Base-by-base conservation (phyloP, 1,140 invertebrate species). In the Paraescarpia echinospica region DNA sequence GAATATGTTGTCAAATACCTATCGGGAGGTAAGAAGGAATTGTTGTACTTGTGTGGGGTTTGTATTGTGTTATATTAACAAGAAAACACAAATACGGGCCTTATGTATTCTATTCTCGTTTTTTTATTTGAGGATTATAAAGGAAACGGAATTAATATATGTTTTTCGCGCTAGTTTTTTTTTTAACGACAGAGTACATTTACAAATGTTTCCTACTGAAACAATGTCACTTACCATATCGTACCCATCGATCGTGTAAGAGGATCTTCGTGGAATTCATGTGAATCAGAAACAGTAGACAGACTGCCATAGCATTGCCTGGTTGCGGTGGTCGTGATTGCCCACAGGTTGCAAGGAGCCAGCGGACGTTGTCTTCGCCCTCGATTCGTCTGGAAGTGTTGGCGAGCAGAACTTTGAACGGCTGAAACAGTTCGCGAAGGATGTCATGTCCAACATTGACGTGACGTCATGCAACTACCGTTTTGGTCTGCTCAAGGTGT, bases 401-500 rank as follows among this genome's bases (percentile, higher is more conserved):
- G 90, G 90, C 35, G 34, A 90, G 34, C 34, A 90, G 34, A 90
- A 90, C 35, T 90, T 90, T 90, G 90, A 90, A 41, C 14, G 90
- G 90, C 14, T 90, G 22, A 90, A 90, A 41, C 34, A 90, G 34
- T 90, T 90, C 35, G n/a, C 90, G 18, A 90, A 41, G 34, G 90
- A 41, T 41, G 18, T 90, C 34, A 41, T 90, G 8, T 34, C 33
- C 33, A 34, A 34, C 34, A 34, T 90, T 27, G 90, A 90, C 35
- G 35, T 90, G 18, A 41, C 33, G 18, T 90, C 90, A 22, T 34
- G 90, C 34, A 34, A 41, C 33, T 34, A 34, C 33, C 90, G 90
- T 1, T 90, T 90, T 22, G 90, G 90, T 33, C 90, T 90, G 34
- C 90, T 90, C 18, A 41, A 91, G 90, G 90, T 90, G 90, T 90